A percentile compares a stretch with the other conserved stretches of the same genome.
These are phyloP conservation scores for Procambarus virginalis DNA, from an alignment of 1,140 invertebrate species.

Conservation along the genomic window DNA sequence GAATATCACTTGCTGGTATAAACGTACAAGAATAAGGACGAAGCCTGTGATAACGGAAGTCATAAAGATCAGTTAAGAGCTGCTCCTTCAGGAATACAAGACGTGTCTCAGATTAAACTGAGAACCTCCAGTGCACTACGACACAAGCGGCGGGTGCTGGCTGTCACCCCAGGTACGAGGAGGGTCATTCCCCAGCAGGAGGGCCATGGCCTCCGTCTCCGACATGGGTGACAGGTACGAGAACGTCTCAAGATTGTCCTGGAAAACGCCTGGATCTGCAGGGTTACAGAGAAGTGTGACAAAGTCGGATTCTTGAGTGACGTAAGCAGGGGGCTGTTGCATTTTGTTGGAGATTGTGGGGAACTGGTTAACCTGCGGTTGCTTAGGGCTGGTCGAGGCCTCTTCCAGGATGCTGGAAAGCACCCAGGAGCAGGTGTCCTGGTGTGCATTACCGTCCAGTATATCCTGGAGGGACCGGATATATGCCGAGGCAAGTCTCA, in stretches of 20 bases:
- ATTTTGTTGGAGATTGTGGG: background rate
- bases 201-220: slow-evolving; percentile 26
- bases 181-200: slow-evolving; percentile 21
- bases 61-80: too few species aligned
- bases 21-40: too few species aligned
- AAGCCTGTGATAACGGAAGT: too few species aligned
- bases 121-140: background rate
- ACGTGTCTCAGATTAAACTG: background rate
- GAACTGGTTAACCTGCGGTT: background rate
- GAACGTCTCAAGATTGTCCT: slow-evolving; percentile 20
- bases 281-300: slow-evolving; percentile 7
- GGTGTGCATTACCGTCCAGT: slow-evolving; percentile 21
- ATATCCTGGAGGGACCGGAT: slow-evolving; percentile 36
- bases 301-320: slow-evolving; percentile 16
- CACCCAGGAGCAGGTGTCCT: slow-evolving; percentile 37
- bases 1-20: too few species aligned
- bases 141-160: slow-evolving; percentile 11
- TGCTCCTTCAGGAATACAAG: too few species aligned
- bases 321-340: background rate
- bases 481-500: slow-evolving; percentile 24
- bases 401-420: slow-evolving; percentile 26
- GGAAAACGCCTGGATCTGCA: background rate
- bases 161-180: slow-evolving; percentile 11
- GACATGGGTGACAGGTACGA: slow-evolving; percentile 35
- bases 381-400: background rate